Percentiles rank a stretch among this genome's conserved stretches.
Conservation (phyloP, 2,797 vertebrate genomes). For the Mallotus villosus region DNA sequence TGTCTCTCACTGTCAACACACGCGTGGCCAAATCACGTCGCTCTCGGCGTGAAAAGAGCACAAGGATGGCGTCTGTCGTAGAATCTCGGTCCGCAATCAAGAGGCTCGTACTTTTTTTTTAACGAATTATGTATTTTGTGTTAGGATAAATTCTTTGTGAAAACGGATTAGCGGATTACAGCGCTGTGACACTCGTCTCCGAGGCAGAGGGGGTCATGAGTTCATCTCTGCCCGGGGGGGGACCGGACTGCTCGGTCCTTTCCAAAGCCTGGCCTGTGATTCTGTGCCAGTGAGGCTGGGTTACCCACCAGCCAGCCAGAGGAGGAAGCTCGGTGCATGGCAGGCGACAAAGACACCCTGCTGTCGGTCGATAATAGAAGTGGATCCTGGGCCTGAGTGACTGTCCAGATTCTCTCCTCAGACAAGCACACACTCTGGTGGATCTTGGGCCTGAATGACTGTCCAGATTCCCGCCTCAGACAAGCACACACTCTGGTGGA, state of each 20-base stretch:
- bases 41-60: conserved; percentile 6
- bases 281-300: conserved; percentile 67
- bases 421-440: conserved; percentile 24
- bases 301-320: conserved; percentile 61
- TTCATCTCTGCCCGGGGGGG: conserved; percentile 68
- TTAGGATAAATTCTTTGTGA: conserved; percentile 50
- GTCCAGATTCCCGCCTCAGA: conserved; percentile 33
- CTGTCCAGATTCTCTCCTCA: conserved; percentile 32
- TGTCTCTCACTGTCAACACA: not conserved
- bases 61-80: not conserved
- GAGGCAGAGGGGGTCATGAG: conserved; percentile 71
- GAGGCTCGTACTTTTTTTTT: conserved; percentile 38
- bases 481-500: conserved; percentile 33
- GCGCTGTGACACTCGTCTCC: conserved; percentile 63
- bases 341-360: conserved; percentile 72
- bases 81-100: conserved; percentile 5
- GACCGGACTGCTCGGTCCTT: conserved; percentile 45
- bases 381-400: conserved; percentile 40
- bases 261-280: conserved; percentile 70
- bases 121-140: conserved; percentile 22
- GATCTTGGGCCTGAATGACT: conserved; percentile 35
- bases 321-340: conserved; percentile 52
- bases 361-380: conserved; percentile 65
- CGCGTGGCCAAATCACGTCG: no score
- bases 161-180: conserved; percentile 70